These are phyloP conservation scores for Netelia fuscicornis DNA, from an alignment of 2,888 invertebrate species.

Conservation along the genomic window DNA sequence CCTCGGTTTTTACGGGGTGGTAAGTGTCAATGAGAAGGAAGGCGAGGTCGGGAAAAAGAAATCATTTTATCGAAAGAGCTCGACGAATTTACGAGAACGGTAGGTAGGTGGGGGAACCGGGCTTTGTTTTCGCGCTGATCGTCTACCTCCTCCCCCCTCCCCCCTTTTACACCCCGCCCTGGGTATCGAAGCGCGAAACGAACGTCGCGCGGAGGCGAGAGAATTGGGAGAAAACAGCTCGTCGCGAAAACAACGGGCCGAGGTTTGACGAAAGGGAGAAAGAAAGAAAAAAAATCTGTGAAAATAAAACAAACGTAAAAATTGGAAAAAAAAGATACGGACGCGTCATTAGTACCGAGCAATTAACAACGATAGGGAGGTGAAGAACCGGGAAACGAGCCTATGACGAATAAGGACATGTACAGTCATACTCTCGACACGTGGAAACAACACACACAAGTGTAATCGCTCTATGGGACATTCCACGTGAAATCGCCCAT, in stretches of 20 bases:
- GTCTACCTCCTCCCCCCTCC: background rate
- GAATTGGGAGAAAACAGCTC: slow-evolving; percentile 23
- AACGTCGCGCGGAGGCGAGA: slow-evolving; percentile 10
- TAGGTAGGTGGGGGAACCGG: slow-evolving; percentile 1
- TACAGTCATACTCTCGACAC: background rate
- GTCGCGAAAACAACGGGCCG: slow-evolving; percentile 20
- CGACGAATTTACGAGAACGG: slow-evolving; percentile 19
- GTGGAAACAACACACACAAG: background rate
- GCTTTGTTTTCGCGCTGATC: no score
- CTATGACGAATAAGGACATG: background rate
- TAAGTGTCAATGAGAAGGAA: slow-evolving; percentile 14
- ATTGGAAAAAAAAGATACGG: slow-evolving; percentile 16
- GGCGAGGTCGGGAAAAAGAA: background rate
- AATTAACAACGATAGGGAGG: slow-evolving; percentile 51
- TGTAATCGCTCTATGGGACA: background rate
- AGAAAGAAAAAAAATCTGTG: background rate
- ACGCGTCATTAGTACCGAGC: slow-evolving; percentile 44
- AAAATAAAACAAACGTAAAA: slow-evolving; percentile 4
- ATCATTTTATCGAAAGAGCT: background rate
- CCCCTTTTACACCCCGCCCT: background rate
- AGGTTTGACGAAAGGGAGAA: background rate
- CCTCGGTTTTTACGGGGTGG: background rate
- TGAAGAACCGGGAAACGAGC: slow-evolving; percentile 22
- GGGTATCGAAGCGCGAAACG: slow-evolving; percentile 27
- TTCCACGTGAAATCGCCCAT: background rate